Percentiles rank a stretch among this genome's conserved stretches.
Conservation (phyloP, 2,888 invertebrate species). For the Chrysopilus asiliformis region DNA sequence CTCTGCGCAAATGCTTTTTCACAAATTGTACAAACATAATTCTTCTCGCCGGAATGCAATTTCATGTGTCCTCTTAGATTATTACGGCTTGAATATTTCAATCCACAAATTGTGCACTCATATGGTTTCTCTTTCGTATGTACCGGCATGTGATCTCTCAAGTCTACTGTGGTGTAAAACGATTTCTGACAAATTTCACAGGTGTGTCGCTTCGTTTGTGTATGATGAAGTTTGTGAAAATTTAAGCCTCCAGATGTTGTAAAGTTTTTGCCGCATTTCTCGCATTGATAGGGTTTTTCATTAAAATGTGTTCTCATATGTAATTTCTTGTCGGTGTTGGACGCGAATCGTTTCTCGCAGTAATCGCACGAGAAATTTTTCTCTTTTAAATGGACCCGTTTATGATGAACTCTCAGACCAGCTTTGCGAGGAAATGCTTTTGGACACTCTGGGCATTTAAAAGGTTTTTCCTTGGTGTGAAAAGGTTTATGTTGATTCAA, state of each 20-base stretch:
- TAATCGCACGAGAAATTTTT: constrained; percentile 7
- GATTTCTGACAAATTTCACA: constrained; percentile 24
- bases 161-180: constrained; percentile 24
- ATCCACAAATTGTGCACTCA: constrained; percentile 20
- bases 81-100: constrained; percentile 26
- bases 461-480: constrained; percentile 5
- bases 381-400: constrained; percentile 6
- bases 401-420: constrained; percentile 6
- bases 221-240: constrained; percentile 25
- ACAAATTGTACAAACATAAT: constrained; percentile 29
- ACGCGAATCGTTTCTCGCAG: constrained; percentile 24
- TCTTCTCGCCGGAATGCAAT: constrained; percentile 24
- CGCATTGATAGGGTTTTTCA: constrained; percentile 26
- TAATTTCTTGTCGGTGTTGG: constrained; percentile 21
- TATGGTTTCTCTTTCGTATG: constrained; percentile 24
- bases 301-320: constrained; percentile 23
- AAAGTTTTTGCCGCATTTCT: constrained; percentile 26
- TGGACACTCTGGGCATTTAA: constrained; percentile 5
- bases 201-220: constrained; percentile 25
- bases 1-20: constrained; percentile 28
- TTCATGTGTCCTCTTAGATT: constrained; percentile 27
- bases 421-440: constrained; percentile 8
- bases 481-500: neutral
- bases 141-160: constrained; percentile 27
- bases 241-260: constrained; percentile 24